Evolutionary conservation across 2,113 vertebrate genomes (phyloP).

Genomic region (Callopanchax toddi): DNA sequence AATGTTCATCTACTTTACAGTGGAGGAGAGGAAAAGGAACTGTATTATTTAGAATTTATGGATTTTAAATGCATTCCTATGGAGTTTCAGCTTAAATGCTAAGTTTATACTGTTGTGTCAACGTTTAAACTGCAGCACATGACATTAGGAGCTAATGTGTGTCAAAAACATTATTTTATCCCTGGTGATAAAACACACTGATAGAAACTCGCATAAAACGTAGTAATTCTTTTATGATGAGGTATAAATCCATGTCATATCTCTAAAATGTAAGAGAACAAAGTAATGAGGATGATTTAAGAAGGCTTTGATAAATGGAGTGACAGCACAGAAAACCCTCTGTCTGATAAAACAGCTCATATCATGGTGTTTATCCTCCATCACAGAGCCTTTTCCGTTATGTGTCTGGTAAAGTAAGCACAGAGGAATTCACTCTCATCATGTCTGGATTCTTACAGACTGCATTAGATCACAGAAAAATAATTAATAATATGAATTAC

Average conservation of each 20-base stretch:
- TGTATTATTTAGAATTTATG: too few relatives aligned
- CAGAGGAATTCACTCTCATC: slow-evolving; percentile 4
- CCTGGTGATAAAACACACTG: neutral
- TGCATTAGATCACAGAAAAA: neutral
- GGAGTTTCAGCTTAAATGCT: neutral
- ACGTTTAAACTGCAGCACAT: neutral
- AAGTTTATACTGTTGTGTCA: neutral
- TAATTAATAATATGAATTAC: too few relatives aligned
- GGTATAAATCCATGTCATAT: neutral
- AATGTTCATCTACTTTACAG: too few relatives aligned
- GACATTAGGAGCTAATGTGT: neutral
- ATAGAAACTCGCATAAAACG: too few relatives aligned
- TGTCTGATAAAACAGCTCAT: neutral
- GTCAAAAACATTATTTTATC: neutral
- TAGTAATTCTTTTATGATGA: neutral
- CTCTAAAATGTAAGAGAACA: neutral
- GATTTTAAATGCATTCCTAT: too few relatives aligned
- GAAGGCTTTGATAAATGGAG: neutral
- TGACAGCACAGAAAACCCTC: neutral
- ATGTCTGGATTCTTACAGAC: neutral
- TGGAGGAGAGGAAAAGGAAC: too few relatives aligned
- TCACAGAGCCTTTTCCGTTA: neutral
- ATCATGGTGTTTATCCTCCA: neutral
- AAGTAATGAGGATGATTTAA: neutral
- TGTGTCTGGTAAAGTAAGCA: neutral